phyloP scores from a whole-genome alignment of 2,888 invertebrate species.

The Caenorhabditis becei region DNA sequence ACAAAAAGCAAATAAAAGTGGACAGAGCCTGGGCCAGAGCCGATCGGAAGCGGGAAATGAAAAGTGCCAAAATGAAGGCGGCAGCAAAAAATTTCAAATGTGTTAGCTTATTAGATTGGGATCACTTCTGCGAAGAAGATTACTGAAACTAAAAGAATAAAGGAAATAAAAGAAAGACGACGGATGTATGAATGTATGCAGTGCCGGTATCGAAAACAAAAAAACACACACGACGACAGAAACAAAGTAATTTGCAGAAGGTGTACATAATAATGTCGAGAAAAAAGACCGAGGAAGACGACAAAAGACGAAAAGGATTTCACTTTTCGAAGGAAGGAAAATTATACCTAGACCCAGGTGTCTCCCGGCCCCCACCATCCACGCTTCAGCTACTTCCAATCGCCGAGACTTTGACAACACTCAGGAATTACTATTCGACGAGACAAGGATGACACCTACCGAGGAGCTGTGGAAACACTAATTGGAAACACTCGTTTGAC shows the following conservation, averaged over 20 bases:
- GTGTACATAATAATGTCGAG: conserved; percentile 60
- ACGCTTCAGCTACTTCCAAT: conserved; percentile 20
- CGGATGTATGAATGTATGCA: not conserved
- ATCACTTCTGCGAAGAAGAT: conserved; percentile 9
- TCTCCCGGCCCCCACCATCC: conserved; percentile 12
- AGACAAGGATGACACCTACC: conserved; percentile 26
- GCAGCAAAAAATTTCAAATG: not conserved
- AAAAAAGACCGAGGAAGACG: conserved; percentile 30
- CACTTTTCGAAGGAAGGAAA: conserved; percentile 44
- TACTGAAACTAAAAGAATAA: conserved; percentile 24
- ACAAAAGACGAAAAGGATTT: conserved; percentile 41
- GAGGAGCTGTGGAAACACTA: conserved; percentile 29
- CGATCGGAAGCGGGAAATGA: conserved; percentile 24
- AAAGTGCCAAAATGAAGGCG: conserved; percentile 7
- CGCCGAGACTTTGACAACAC: conserved; percentile 30
- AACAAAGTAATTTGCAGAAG: conserved; percentile 58
- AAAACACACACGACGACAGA: conserved; percentile 20
- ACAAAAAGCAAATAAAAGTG: conserved; percentile 58
- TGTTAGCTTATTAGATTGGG: not conserved
- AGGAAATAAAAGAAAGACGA: not conserved
- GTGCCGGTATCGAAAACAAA: not conserved
- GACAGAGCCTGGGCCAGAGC: conserved; percentile 20
- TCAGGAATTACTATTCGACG: conserved; percentile 16
- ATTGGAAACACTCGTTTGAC: conserved; percentile 38
- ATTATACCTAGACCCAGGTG: conserved; percentile 31